Base-by-base conservation (phyloP, 2,888 invertebrate genomes). In the Chymomyza fuscimana region DNA sequence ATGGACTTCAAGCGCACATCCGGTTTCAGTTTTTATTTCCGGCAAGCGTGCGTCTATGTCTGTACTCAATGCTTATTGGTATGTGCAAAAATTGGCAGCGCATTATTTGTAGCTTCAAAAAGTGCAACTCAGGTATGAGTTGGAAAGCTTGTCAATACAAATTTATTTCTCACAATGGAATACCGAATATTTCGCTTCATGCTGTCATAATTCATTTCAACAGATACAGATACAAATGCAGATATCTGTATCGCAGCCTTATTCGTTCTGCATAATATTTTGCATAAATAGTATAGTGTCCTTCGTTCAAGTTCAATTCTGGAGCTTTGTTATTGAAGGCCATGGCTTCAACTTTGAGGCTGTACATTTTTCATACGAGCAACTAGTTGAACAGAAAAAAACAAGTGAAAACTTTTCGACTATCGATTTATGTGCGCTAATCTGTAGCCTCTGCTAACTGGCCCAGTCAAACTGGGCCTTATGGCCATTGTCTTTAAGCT, bases 1-100 rank as follows among this genome's bases (percentile, higher is more conserved):
- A 56, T 74, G 73, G 71, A 76, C 83, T 70, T 78, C 78, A 72
- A 65, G 71, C 77, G 65, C 73, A 83, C 83, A 72, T 85, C 87
- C 85, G 85, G 87, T 86, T 87, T 86, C 86, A 85, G 86, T 86
- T 85, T 61, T 78, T 83, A 80, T 87, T 85, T 85, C 86, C 85
- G 86, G 70, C 67, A 67, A 29, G 15, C 63, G 52, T 32, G 52
- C 58, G 50, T 54, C 54, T 63, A 9, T 66, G 59, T 66, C 56
- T 67, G 64, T 70, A 62, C 61, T 54, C 25, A 67, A 25, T 67
- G 73, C 40, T 64, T 60, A 59, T 54, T 63, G 56, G 40, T 70
- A 80, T 73, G 70, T 73, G 16, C 22, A 54, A 54, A 19, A 54
- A 54, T 22, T 54, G 54, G 54, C 54, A 54, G 6, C 10, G 19